A percentile compares a stretch with the other conserved stretches of the same genome.
Conservation (phyloP, 35 echinoderm and acorn worm genomes). For the Lytechinus pictus region DNA sequence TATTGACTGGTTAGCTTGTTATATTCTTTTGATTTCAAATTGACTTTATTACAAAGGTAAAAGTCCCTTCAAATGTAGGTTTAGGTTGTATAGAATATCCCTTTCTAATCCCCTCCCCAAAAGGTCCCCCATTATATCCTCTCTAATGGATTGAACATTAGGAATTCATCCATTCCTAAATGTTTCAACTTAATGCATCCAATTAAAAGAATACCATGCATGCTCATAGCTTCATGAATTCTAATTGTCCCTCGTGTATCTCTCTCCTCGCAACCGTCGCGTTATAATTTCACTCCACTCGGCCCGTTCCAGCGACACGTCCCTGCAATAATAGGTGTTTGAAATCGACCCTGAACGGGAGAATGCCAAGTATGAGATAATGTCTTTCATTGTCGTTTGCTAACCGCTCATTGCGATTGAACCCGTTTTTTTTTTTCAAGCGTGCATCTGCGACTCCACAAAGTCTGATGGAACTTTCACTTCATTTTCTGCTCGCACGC, state of each 20-base stretch:
- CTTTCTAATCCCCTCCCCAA: neutral
- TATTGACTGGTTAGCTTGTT: too few relatives aligned
- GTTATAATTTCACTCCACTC: neutral
- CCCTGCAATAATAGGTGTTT: neutral
- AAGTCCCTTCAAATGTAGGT: too few relatives aligned
- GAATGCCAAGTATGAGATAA: neutral
- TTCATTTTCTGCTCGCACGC: neutral
- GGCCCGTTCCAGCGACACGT: neutral
- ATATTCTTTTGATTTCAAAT: too few relatives aligned
- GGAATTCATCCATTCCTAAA: neutral
- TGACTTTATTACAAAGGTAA: too few relatives aligned
- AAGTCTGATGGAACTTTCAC: neutral
- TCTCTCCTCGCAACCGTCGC: neutral
- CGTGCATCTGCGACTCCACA: neutral
- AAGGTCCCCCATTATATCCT: neutral
- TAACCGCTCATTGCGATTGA: neutral
- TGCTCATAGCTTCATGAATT: conserved; percentile 12
- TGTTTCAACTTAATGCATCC: conserved; percentile 18
- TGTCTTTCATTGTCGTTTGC: neutral
- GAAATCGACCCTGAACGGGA: neutral
- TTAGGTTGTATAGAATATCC: neutral
- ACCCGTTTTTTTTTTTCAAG: neutral
- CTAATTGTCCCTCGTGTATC: conserved; percentile 2
- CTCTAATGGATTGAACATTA: neutral
- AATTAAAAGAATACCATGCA: neutral